Evolutionary conservation across 2,888 invertebrate species (phyloP).

Genomic region (Galerucella pusilla): DNA sequence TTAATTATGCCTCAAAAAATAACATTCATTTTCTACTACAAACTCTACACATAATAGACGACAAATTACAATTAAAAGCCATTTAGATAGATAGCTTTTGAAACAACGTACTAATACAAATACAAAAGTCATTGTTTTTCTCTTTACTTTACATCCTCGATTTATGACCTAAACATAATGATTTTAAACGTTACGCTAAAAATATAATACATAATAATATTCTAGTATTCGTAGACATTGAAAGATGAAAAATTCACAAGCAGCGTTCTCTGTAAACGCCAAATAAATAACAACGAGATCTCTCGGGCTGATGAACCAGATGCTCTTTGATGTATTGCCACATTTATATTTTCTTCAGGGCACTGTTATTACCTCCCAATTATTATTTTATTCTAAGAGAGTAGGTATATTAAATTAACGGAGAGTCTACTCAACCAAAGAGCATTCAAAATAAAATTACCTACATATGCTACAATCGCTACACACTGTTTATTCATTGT

Average conservation of each 20-base stretch:
- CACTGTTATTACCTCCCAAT: constrained; percentile 33
- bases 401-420: constrained; percentile 28
- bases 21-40: too few species aligned
- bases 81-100: not conserved
- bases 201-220: not conserved
- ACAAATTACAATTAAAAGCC: too few species aligned
- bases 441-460: constrained; percentile 11
- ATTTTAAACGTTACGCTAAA: not conserved
- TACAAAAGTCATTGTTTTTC: not conserved
- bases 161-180: not conserved
- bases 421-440: constrained; percentile 1
- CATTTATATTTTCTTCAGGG: constrained; percentile 33
- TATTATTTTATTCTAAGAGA: constrained; percentile 30
- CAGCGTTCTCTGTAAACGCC: constrained; percentile 20
- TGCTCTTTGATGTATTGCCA: constrained; percentile 34
- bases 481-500: not conserved
- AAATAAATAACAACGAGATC: constrained; percentile 23
- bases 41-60: too few species aligned
- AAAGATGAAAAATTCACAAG: constrained; percentile 15
- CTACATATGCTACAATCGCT: not conserved
- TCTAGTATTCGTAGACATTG: not conserved
- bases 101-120: not conserved
- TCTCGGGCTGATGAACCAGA: constrained; percentile 25
- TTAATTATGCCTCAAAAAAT: too few species aligned
- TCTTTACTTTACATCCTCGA: not conserved